Evolutionary conservation across 2,797 vertebrate species (phyloP), one percentile per base, ranked within the genome.

Genomic region (Ceyx erithaca): DNA sequence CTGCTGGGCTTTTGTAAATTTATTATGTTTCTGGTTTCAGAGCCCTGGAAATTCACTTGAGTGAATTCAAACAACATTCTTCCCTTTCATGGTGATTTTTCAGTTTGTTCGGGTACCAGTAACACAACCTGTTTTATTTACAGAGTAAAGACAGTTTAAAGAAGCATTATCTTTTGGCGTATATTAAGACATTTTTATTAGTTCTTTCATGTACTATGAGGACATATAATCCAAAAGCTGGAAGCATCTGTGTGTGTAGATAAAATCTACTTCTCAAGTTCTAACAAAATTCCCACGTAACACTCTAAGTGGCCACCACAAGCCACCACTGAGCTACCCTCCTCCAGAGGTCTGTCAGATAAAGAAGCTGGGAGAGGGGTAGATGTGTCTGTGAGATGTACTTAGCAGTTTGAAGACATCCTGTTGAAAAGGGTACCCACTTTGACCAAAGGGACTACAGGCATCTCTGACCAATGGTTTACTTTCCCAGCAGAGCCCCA

Each of bases 401-500:
- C 21, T 70, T 62, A 48, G 40, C 15, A 43, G 21, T 40, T 66
- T 78, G 77, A 37, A 66, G 51, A 45, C 25, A n/a, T 4, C 7
- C 22, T 55, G 16, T 23, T 87, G 18, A 62, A 69, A 35, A 71
- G 15, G 23, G 26, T 22, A 48, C 5, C 35, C 49, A 4, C 49
- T 78, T 64, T 19, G 19, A 49, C 13, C 31, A 43, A 12, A 17
- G 14, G 13, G 5, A 19, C 18, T 8, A 4, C 30, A 51, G 23
- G 7, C 5, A 3, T 37, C 52, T 85, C 46, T 62, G 19, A 30
- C 18, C 3, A 13, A 4, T 1, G 8, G 14, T 17, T 71, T 9
- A 10, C 12, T 48, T 45, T 80, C 23, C 41, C 14, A 59, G 30
- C 0, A 0, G 26, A 55, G 12, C 15, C 40, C 18, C 1, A 3